Evolutionary conservation across 1,140 invertebrate species (phyloP).

Genomic region (Camponotus vicinus): DNA sequence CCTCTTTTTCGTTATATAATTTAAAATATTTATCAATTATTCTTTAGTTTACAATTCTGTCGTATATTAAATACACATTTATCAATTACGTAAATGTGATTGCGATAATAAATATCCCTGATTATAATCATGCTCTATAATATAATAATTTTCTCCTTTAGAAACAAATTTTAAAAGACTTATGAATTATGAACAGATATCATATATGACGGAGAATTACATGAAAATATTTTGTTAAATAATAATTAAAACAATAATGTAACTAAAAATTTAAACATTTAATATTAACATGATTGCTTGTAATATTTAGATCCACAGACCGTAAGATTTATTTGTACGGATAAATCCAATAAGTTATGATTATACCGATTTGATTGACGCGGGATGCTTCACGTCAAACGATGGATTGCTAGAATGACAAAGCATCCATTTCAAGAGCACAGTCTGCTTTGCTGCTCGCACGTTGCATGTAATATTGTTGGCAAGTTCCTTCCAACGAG

Average conservation of each 20-base stretch:
- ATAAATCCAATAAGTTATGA: conserved; percentile 47
- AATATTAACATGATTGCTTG: not conserved
- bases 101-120: conserved; percentile 9
- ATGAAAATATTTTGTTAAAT: not conserved
- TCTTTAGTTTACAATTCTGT: conserved; percentile 37
- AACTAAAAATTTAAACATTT: not conserved
- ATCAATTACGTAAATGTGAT: conserved; percentile 47
- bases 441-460: conserved; percentile 42
- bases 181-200: conserved; percentile 18
- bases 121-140: conserved; percentile 24
- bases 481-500: conserved; percentile 35
- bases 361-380: conserved; percentile 59
- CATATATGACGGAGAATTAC: not conserved
- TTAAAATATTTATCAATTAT: conserved; percentile 44
- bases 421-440: conserved; percentile 54
- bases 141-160: conserved; percentile 34
- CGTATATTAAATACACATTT: conserved; percentile 28
- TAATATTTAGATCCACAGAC: not conserved
- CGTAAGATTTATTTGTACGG: not conserved
- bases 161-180: conserved; percentile 10
- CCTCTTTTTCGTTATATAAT: conserved; percentile 1
- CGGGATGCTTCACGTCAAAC: conserved; percentile 60
- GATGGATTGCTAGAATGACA: conserved; percentile 64
- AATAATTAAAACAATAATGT: not conserved
- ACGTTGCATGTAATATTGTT: conserved; percentile 66